phyloP scores from a whole-genome alignment of 2,113 vertebrate genomes.

The Chaetorhynchus papuensis region DNA sequence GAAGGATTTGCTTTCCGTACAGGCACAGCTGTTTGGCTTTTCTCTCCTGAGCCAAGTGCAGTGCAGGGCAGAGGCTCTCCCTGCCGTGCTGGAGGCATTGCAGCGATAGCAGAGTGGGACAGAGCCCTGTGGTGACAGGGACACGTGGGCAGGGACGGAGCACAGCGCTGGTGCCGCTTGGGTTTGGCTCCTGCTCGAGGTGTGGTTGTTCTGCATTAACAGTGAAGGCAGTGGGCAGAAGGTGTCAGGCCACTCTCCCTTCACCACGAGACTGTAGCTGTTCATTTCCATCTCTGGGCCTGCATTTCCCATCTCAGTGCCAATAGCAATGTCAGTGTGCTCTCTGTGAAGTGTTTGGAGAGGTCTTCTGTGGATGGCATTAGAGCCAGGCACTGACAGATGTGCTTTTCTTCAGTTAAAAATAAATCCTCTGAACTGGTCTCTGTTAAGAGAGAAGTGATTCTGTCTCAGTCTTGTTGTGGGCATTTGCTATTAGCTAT shows the following conservation, averaged over 20 bases:
- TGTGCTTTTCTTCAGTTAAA: rapidly evolving
- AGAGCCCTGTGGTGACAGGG: background rate
- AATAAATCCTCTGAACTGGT: background rate
- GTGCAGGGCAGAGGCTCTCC: rapidly evolving
- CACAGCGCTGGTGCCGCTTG: background rate
- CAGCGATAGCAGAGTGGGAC: rapidly evolving
- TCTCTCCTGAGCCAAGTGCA: background rate
- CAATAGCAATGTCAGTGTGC: rapidly evolving
- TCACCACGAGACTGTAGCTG: rapidly evolving
- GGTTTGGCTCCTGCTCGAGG: rapidly evolving
- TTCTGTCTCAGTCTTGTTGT: background rate
- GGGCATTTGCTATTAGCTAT: background rate
- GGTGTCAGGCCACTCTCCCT: background rate
- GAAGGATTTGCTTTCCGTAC: background rate
- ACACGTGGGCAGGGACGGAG: rapidly evolving
- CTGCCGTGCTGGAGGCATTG: background rate
- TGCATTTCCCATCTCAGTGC: background rate
- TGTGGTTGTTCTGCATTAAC: rapidly evolving
- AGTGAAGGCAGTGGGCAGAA: background rate
- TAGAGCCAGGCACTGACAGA: background rate
- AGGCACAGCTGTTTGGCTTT: background rate
- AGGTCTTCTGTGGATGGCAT: background rate
- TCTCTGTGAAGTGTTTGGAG: background rate
- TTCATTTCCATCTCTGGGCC: background rate
- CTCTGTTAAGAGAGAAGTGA: background rate